These are phyloP conservation scores for Octomys mimax DNA, from an alignment of 2,797 vertebrate species.

Conservation along the genomic window DNA sequence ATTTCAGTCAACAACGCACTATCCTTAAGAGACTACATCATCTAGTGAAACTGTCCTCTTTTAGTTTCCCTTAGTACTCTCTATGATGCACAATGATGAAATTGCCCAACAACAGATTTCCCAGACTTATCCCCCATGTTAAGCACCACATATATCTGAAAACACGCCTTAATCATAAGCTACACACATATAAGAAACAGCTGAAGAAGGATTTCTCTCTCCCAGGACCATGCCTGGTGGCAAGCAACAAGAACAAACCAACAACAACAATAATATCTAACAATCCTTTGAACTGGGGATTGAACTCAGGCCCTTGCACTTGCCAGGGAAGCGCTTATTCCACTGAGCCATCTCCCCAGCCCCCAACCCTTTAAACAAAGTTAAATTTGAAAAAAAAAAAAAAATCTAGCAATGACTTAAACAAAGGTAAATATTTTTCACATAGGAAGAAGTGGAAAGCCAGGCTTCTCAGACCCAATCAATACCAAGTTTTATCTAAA, in stretches of 20 bases:
- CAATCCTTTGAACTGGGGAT: too few species aligned
- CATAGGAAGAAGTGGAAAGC: not conserved
- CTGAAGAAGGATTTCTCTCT: not conserved
- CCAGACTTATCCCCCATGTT: not conserved
- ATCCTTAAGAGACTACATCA: not conserved
- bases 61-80: not conserved
- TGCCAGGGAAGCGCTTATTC: too few species aligned
- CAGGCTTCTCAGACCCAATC: not conserved
- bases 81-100: not conserved
- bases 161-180: not conserved
- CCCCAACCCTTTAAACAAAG: not conserved
- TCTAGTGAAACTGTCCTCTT: not conserved
- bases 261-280: too few species aligned
- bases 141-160: not conserved
- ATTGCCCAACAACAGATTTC: not conserved
- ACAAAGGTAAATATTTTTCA: not conserved
- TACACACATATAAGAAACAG: not conserved
- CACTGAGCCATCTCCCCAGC: too few species aligned
- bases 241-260: constrained; percentile 6
- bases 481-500: not conserved
- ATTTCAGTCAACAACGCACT: not conserved
- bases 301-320: too few species aligned
- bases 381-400: not conserved
- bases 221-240: not conserved
- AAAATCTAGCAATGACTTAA: not conserved